Conservation (phyloP, 2,888 invertebrate genomes). For the Pachymerium ferrugineum region DNA sequence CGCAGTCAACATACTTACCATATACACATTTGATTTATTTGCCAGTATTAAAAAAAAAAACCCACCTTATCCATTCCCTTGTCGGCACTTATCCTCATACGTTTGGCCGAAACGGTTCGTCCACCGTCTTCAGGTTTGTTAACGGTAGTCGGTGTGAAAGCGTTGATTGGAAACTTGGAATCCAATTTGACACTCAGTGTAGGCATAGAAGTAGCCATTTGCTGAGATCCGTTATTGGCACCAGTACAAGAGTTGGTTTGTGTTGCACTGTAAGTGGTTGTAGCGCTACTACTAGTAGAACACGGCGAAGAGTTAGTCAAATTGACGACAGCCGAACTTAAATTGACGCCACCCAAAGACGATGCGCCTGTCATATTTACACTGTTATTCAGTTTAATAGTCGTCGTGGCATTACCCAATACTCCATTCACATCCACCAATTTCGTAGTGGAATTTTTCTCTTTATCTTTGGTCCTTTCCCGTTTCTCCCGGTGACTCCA, state of each 20-base stretch:
- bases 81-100: slow-evolving; percentile 36
- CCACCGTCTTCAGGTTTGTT: slow-evolving; percentile 33
- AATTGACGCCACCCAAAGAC: slow-evolving; percentile 30
- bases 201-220: slow-evolving; percentile 20
- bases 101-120: slow-evolving; percentile 31
- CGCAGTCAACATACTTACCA: neutral
- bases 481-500: slow-evolving; percentile 40
- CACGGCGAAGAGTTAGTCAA: slow-evolving; percentile 33
- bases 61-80: slow-evolving; percentile 36
- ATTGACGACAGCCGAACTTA: slow-evolving; percentile 31
- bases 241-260: neutral
- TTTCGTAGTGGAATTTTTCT: slow-evolving; percentile 35
- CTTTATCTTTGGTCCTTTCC: slow-evolving; percentile 40
- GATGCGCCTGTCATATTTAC: slow-evolving; percentile 31
- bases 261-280: neutral
- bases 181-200: slow-evolving; percentile 36
- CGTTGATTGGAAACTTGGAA: slow-evolving; percentile 32
- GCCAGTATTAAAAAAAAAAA: neutral
- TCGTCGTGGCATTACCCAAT: slow-evolving; percentile 25
- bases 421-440: slow-evolving; percentile 33
- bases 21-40: too few relatives aligned
- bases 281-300: slow-evolving; percentile 42
- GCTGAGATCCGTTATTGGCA: slow-evolving; percentile 1
- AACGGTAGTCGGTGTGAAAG: neutral
- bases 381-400: slow-evolving; percentile 32